A percentile compares a stretch with the other conserved stretches of the same genome.
phyloP scores from a whole-genome alignment of 1,140 invertebrate species.

The Holcopasites calliopsidis region DNA sequence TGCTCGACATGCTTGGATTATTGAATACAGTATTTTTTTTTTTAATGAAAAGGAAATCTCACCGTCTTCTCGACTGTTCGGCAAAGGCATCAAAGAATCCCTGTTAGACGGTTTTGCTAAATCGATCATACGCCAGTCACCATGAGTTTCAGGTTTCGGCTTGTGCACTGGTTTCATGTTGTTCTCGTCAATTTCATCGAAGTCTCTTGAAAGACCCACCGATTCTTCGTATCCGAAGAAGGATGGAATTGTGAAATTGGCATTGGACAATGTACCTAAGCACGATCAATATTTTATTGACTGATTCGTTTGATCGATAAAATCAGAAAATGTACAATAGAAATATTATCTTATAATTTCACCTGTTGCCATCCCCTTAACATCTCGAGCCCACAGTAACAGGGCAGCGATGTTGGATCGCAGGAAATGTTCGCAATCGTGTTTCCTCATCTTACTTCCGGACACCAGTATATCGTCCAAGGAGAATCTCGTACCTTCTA shows the following conservation, averaged over 20 bases:
- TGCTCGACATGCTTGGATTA: no score
- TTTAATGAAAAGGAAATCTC: neutral
- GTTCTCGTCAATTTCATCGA: conserved; percentile 9
- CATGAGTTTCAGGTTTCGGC: neutral
- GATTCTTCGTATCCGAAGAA: conserved; percentile 17
- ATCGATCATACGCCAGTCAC: conserved; percentile 27
- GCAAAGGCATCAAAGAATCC: neutral
- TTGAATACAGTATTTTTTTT: neutral
- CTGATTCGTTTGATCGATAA: neutral
- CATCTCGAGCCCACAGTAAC: conserved; percentile 57
- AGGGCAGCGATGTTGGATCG: conserved; percentile 44
- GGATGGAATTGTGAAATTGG: conserved; percentile 36
- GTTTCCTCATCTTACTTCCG: conserved; percentile 26
- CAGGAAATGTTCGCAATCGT: conserved; percentile 55
- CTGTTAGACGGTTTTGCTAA: neutral
- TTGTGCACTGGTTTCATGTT: conserved; percentile 8
- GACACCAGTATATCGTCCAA: conserved; percentile 12
- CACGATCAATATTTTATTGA: neutral
- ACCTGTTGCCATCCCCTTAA: conserved; percentile 64
- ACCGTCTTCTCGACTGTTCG: conserved; percentile 10
- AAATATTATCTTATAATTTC: neutral
- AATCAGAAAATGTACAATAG: neutral
- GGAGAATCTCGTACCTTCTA: neutral
- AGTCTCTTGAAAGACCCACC: neutral
- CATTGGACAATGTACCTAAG: conserved; percentile 19